Evolutionary conservation across 2,797 vertebrate species (phyloP), one percentile per base, ranked within the genome.

Genomic region (Delichon dasypus): DNA sequence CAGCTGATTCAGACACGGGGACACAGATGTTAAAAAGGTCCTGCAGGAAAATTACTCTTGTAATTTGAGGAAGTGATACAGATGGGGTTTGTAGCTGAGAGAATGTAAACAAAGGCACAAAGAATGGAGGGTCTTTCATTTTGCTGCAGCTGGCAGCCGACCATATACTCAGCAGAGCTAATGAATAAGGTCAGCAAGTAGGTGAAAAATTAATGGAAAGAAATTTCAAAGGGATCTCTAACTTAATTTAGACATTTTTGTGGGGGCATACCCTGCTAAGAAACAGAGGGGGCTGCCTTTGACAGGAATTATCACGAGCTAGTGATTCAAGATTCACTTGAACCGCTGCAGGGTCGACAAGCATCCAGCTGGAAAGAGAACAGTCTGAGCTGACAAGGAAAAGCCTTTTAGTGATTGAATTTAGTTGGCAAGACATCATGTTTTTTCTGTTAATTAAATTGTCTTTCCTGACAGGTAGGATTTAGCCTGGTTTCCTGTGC

Each of bases 381-480:
- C 78, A 90, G 48, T 27, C 61, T 74, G 78, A 9, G 27, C 91
- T 89, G 77, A 75, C 85, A 81, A 34, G 42, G n/a, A 77, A 72
- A 84, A 84, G 25, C 66, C 58, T 70, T 90, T 85, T 0, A 47
- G 75, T 71, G 85, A 88, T 88, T 94, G 84, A 84, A 93, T 93
- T 85, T 32, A 64, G n/a, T 10, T 92, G 96, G 93, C 93, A 58
- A 73, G 54, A 87, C 71, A 38, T 75, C 48, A 14, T 73, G 67
- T 55, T 88, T 90, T 94, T 84, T 72, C 62, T 83, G n/a, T 65
- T 90, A 89, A 96, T 95, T 92, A 60, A 82, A 92, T 57, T 76
- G 62, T 55, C 45, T 51, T 85, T 71, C 67, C 15, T 73, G 67
- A 68, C 74, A 64, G 60, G 40, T 78, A 48, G 55, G 48, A 21